A percentile compares a stretch with the other conserved stretches of the same genome.
phyloP scores from a whole-genome alignment of 1,140 invertebrate species.

The Drosophila kanapiae region DNA sequence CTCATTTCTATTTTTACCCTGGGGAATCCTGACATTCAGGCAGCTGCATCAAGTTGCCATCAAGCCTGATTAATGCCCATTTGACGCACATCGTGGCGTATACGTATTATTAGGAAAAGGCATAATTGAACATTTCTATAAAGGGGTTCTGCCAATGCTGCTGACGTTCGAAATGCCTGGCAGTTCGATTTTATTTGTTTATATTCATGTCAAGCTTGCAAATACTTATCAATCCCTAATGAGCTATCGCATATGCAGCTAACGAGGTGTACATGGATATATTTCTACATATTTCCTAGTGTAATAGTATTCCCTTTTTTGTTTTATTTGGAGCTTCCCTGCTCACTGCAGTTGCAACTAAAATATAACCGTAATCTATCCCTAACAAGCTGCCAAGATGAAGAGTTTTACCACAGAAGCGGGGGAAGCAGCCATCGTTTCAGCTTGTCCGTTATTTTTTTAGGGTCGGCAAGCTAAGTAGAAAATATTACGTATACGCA shows the following conservation, averaged over 20 bases:
- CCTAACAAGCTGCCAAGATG: constrained; percentile 20
- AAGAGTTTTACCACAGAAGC: constrained; percentile 9
- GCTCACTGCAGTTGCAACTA: constrained; percentile 14
- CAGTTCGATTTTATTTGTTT: background rate
- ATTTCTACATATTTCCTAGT: too few species aligned
- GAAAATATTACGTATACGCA: constrained; percentile 66
- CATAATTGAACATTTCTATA: background rate
- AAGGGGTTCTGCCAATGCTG: background rate
- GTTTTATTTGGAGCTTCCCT: background rate
- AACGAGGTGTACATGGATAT: background rate
- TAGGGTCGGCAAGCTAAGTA: constrained; percentile 51
- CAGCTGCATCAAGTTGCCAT: constrained; percentile 31
- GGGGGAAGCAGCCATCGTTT: constrained; percentile 17
- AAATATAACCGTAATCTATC: constrained; percentile 32
- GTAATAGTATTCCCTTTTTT: background rate
- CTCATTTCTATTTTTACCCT: constrained; percentile 8
- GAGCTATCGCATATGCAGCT: background rate
- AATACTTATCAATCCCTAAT: background rate
- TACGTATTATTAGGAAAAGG: constrained; percentile 43
- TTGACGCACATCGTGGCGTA: constrained; percentile 52
- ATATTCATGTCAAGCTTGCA: too few species aligned
- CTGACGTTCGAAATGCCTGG: background rate
- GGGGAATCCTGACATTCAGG: background rate
- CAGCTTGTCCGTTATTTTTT: constrained; percentile 36
- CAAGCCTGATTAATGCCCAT: constrained; percentile 57